Evolutionary conservation across 2,888 invertebrate genomes (phyloP).

Genomic region (Iphiclides podalirius): DNA sequence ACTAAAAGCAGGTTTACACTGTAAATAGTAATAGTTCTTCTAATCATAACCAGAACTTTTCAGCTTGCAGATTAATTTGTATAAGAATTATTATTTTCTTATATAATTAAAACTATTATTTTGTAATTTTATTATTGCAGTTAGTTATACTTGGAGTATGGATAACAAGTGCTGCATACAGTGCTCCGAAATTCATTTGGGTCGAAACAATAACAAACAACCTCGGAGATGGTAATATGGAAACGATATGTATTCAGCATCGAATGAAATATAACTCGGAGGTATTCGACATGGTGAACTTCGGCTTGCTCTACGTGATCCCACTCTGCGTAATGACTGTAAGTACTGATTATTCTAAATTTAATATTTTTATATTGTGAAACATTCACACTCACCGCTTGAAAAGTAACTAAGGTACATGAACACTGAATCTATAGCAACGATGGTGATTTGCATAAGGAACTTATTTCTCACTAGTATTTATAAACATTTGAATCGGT

Average conservation of each 20-base stretch:
- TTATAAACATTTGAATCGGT: no score
- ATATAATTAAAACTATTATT: no score
- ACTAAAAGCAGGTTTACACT: no score
- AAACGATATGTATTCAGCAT: slow-evolving; percentile 87
- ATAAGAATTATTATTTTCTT: no score
- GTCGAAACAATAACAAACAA: slow-evolving; percentile 86
- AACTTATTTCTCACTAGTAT: no score
- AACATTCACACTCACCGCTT: not conserved
- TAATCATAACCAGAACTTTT: no score
- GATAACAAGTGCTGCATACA: slow-evolving; percentile 90
- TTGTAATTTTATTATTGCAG: no score
- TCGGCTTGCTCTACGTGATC: slow-evolving; percentile 89
- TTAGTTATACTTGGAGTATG: slow-evolving; percentile 89
- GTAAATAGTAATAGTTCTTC: no score
- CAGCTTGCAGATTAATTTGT: no score
- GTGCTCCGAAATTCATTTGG: slow-evolving; percentile 91
- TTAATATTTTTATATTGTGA: not conserved
- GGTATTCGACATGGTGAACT: slow-evolving; percentile 89
- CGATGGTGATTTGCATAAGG: no score
- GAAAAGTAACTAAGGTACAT: no score
- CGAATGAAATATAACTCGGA: slow-evolving; percentile 89
- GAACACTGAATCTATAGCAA: no score
- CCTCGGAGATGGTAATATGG: slow-evolving; percentile 78
- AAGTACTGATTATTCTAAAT: slow-evolving; percentile 49
- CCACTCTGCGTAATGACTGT: slow-evolving; percentile 91